phyloP scores from a whole-genome alignment of 1,140 invertebrate species.

The Meloidogyne exigua region DNA sequence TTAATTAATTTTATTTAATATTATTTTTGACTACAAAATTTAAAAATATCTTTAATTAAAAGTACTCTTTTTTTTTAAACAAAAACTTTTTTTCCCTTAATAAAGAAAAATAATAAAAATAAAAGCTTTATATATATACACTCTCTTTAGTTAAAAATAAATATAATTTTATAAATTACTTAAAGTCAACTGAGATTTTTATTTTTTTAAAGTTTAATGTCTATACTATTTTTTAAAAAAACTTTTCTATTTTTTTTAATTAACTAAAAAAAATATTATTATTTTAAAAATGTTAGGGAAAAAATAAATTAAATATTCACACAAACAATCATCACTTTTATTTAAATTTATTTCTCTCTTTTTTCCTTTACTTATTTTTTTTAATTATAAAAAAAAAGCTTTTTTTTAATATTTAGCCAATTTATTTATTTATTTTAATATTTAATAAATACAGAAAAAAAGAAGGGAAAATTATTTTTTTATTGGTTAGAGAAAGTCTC shows the following conservation, averaged over 20 bases:
- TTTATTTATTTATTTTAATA: too few species aligned
- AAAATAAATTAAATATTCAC: too few species aligned
- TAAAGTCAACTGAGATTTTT: neutral
- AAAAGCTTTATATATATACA: too few species aligned
- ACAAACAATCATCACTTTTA: too few species aligned
- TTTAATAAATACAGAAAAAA: too few species aligned
- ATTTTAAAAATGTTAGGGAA: too few species aligned
- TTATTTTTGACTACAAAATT: neutral
- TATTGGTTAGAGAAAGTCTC: neutral
- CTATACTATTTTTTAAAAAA: neutral
- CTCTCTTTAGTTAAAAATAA: neutral
- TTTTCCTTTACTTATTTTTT: neutral
- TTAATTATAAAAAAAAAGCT: neutral
- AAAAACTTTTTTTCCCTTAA: too few species aligned
- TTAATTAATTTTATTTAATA: too few species aligned
- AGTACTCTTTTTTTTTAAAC: neutral
- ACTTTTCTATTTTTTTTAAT: neutral
- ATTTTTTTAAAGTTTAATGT: neutral
- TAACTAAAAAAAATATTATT: neutral
- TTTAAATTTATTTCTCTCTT: too few species aligned
- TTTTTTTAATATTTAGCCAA: neutral
- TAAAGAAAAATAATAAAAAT: too few species aligned
- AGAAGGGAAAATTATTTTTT: neutral
- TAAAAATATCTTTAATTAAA: neutral
- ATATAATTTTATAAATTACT: constrained; percentile 6